Evolutionary conservation across 1,140 invertebrate genomes (phyloP), one percentile per base, ranked within the genome.

Genomic region (Drosophila novamexicana): DNA sequence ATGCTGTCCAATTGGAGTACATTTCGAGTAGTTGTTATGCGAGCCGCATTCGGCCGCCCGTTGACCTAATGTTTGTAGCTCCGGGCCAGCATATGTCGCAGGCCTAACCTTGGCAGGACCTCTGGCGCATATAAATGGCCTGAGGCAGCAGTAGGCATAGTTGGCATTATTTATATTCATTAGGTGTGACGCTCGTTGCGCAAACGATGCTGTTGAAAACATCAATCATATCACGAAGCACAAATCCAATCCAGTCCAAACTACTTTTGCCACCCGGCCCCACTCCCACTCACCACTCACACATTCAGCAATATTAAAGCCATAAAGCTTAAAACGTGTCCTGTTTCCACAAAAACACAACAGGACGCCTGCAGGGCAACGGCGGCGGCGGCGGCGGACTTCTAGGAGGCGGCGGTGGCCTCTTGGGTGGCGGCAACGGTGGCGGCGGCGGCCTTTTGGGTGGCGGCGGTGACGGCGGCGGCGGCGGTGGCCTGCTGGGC

Each of bases 401-500:
- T 0, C 29, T 74, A 1, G 78, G 79, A 0, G 45, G 66, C 14
- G 73, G 74, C 7, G 63, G 71, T 8, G 72, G 79, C 0, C 63
- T 78, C 0, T 16, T 74, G 2, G 78, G 79, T 1, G 45, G 66
- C 14, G 73, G 74, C 1, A 12, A 29, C 4, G 40, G 56, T 6
- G 63, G 70, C 6, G 62, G 62, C 7, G 79, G 92, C 59, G 92
- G 88, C 0, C 50, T 52, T 1, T 45, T 16, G 10, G 47, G 39
- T 34, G 62, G 77, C 1, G 79, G 72, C 0, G 76, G 70, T 6
- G 70, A 70, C 2, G 72, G 73, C 1, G 77, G 92, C 59, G 92
- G 89, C 79, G 92, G 92, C 61, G 92, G 89, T 77, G 93, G 93
- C 88, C 91, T 93, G 81, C 29, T 90, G 77, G 84, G 75, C 45